Conservation (phyloP, 1,140 invertebrate species). For the Daktulosphaira vitifoliae region DNA sequence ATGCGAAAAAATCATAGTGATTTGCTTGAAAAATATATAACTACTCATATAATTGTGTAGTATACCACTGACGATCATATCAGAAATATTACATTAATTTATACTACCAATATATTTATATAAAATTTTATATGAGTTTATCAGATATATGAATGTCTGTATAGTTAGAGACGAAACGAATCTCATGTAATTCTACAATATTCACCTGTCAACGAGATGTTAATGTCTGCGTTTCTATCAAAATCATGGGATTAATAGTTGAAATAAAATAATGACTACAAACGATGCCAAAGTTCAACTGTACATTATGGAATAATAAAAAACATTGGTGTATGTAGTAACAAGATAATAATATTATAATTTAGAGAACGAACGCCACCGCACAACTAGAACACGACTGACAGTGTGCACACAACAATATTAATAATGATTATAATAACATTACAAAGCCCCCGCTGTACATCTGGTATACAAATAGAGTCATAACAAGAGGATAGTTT, state of each 20-base stretch:
- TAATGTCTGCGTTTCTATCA: slow-evolving; percentile 9
- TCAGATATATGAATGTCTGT: neutral
- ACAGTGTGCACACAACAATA: neutral
- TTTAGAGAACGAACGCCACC: neutral
- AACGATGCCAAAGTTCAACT: slow-evolving; percentile 27
- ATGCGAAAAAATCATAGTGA: slow-evolving; percentile 14
- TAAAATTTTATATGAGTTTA: neutral
- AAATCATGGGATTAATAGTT: too few relatives aligned
- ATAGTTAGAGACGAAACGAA: neutral
- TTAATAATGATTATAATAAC: neutral
- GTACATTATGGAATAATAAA: slow-evolving; percentile 1
- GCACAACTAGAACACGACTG: slow-evolving; percentile 11
- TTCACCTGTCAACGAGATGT: slow-evolving; percentile 7
- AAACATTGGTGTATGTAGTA: neutral
- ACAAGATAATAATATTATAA: too few relatives aligned
- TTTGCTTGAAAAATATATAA: slow-evolving; percentile 15
- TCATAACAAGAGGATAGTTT: slow-evolving; percentile 14
- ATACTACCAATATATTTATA: neutral
- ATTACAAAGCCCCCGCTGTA: neutral
- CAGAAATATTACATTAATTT: neutral
- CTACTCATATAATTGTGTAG: neutral
- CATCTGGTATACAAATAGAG: slow-evolving; percentile 23
- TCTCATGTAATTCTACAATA: neutral
- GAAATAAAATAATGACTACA: slow-evolving; percentile 6
- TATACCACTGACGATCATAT: neutral